Conservation (phyloP, 2,113 vertebrate genomes). For the Xenopus borealis region DNA sequence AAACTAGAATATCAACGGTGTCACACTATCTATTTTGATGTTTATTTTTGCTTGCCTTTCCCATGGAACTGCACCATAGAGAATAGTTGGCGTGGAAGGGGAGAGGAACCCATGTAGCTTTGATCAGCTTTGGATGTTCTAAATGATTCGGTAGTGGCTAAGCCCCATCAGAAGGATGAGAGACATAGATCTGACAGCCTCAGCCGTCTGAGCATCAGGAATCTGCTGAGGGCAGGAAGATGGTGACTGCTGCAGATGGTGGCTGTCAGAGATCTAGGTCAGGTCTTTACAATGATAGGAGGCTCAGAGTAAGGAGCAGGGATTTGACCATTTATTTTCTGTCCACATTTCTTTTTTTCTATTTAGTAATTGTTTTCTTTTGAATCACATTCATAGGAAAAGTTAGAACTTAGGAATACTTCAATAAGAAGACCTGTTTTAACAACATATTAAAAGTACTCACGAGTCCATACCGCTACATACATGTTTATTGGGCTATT, state of each 20-base stretch:
- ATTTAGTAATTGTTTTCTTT: too few relatives aligned
- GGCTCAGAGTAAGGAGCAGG: not conserved
- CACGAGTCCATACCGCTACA: too few relatives aligned
- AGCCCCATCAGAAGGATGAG: constrained; percentile 56
- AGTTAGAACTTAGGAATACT: too few relatives aligned
- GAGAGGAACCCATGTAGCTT: constrained; percentile 23
- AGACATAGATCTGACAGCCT: constrained; percentile 70
- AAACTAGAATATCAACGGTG: too few relatives aligned
- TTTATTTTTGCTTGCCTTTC: too few relatives aligned
- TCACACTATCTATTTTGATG: too few relatives aligned
- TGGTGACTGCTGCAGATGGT: constrained; percentile 61
- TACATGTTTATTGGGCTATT: too few relatives aligned
- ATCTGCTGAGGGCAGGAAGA: constrained; percentile 66
- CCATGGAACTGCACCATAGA: too few relatives aligned
- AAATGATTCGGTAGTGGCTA: constrained; percentile 56
- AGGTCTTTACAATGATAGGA: constrained; percentile 45
- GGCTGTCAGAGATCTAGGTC: constrained; percentile 67
- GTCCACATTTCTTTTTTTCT: too few relatives aligned
- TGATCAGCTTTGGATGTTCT: constrained; percentile 55
- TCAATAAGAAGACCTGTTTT: too few relatives aligned
- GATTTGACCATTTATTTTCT: not conserved
- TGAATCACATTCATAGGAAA: too few relatives aligned
- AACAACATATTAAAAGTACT: too few relatives aligned
- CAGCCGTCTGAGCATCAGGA: constrained; percentile 59
- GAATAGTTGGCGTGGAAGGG: not conserved